Conservation (phyloP, 2,113 vertebrate genomes). For the Takifugu flavidus region DNA sequence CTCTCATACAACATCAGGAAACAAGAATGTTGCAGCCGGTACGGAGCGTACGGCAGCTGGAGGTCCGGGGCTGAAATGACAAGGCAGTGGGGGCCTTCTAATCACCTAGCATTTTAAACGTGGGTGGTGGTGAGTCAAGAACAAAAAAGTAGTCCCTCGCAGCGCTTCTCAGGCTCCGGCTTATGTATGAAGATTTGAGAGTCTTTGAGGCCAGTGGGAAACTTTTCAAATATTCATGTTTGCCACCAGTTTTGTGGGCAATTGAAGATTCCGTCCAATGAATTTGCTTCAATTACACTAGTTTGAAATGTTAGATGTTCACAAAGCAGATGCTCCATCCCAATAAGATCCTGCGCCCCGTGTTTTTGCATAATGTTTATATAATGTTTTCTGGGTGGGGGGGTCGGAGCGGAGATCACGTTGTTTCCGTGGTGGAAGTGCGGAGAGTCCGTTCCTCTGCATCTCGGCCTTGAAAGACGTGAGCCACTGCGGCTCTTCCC, state of each 20-base stretch:
- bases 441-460: constrained; percentile 6
- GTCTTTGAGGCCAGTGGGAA: constrained; percentile 17
- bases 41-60: constrained; percentile 50
- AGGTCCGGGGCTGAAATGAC: constrained; percentile 43
- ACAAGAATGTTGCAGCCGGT: constrained; percentile 11
- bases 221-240: constrained; percentile 24
- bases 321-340: not conserved
- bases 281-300: not conserved
- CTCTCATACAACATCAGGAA: constrained; percentile 7
- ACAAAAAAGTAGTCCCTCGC: constrained; percentile 29
- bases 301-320: not conserved
- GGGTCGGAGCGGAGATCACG: not conserved
- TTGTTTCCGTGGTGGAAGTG: not conserved
- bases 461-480: constrained; percentile 11
- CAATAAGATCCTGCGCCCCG: not conserved
- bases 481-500: constrained; percentile 3
- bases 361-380: constrained; percentile 1
- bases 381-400: not conserved
- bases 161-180: constrained; percentile 5
- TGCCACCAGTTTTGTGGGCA: constrained; percentile 4
- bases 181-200: constrained; percentile 9
- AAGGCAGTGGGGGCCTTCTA: constrained; percentile 46
- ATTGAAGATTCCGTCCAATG: not conserved
- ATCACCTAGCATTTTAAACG: constrained; percentile 55
- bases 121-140: constrained; percentile 27